A percentile compares a stretch with the other conserved stretches of the same genome.
phyloP scores from a whole-genome alignment of 2,113 vertebrate genomes.

The Alectura lathami region DNA sequence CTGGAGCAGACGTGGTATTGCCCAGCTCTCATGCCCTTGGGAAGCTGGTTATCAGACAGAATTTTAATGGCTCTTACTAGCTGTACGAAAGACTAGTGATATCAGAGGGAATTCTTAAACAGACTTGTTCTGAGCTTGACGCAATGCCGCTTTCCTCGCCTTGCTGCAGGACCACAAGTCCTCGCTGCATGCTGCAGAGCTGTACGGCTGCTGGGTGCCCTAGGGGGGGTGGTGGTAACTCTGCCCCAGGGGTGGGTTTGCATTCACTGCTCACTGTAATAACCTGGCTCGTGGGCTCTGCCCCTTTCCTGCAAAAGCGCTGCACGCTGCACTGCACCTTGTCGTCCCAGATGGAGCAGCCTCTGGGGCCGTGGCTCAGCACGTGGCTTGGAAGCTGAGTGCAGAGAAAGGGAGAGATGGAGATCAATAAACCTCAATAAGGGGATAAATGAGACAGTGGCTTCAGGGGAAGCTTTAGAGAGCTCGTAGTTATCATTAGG shows the following conservation, averaged over 20 bases:
- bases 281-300: not conserved
- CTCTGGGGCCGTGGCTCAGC: not conserved
- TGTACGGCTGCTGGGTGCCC: not conserved
- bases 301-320: not conserved
- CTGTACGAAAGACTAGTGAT: not conserved
- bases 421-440: slow-evolving; percentile 13
- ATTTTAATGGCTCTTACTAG: slow-evolving; percentile 36
- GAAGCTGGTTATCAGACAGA: slow-evolving; percentile 48
- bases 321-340: not conserved
- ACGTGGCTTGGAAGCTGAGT: not conserved
- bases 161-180: not conserved
- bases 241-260: not conserved
- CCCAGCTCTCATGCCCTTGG: not conserved
- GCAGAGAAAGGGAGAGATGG: not conserved
- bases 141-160: not conserved
- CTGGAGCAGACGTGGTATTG: not conserved
- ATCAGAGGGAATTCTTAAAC: slow-evolving; percentile 64
- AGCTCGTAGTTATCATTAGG: not conserved
- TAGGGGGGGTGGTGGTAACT: not conserved
- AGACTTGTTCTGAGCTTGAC: not conserved
- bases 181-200: not conserved
- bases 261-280: not conserved
- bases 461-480: slow-evolving; percentile 33
- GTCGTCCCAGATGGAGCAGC: not conserved
- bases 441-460: slow-evolving; percentile 11